These are phyloP conservation scores for Corapipo altera DNA, from an alignment of 2,113 vertebrate species.

Conservation along the genomic window DNA sequence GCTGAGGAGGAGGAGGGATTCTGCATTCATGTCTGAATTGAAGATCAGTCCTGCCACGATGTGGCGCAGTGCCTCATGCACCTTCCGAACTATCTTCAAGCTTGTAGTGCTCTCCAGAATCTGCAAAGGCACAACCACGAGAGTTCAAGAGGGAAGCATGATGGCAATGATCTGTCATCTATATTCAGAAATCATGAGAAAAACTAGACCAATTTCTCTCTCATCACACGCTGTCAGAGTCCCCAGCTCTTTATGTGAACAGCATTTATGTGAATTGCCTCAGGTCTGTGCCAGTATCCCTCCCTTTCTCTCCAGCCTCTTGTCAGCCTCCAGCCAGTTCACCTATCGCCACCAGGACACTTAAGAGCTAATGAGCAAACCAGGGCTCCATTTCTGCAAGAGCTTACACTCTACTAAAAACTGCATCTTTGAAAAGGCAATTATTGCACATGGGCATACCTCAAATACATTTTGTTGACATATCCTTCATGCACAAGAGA, in stretches of 20 bases:
- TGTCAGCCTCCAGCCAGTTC: neutral
- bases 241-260: neutral
- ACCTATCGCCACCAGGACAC: neutral
- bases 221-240: neutral
- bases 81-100: conserved; percentile 88
- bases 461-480: neutral
- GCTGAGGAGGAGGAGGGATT: conserved; percentile 87
- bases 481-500: neutral
- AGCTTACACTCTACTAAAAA: neutral
- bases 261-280: neutral
- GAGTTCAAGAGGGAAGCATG: neutral
- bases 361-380: neutral
- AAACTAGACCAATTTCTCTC: neutral
- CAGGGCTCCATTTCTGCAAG: neutral
- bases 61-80: conserved; percentile 84
- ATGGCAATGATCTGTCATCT: neutral
- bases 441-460: neutral
- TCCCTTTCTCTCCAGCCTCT: neutral
- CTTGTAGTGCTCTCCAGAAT: conserved; percentile 86
- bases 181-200: neutral
- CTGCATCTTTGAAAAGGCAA: neutral
- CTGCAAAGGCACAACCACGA: conserved; percentile 65
- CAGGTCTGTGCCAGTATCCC: neutral
- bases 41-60: conserved; percentile 85
- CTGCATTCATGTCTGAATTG: conserved; percentile 83